phyloP scores from a whole-genome alignment of 2,888 invertebrate genomes.

The Lasius fuliginosus region DNA sequence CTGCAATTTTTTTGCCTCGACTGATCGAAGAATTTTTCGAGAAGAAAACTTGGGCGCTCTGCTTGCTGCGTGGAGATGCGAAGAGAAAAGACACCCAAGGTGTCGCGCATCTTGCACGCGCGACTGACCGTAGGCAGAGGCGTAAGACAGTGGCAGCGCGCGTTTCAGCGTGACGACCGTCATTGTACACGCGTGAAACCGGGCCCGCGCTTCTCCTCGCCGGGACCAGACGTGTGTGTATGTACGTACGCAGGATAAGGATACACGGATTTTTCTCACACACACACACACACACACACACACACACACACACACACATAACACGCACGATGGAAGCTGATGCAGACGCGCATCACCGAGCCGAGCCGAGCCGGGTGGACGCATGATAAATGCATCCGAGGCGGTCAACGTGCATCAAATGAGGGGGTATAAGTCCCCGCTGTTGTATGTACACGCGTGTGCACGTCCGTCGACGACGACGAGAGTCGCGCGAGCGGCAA shows the following conservation, averaged over 20 bases:
- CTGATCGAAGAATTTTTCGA: background rate
- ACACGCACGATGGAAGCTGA: slow-evolving; percentile 56
- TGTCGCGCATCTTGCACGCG: slow-evolving; percentile 44
- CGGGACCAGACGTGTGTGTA: slow-evolving; percentile 13
- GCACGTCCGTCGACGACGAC: slow-evolving; percentile 33
- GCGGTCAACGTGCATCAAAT: slow-evolving; percentile 74
- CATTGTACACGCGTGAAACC: slow-evolving; percentile 77
- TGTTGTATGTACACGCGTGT: slow-evolving; percentile 47
- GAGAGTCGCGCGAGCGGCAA: slow-evolving; percentile 43
- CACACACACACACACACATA: slow-evolving; percentile 35
- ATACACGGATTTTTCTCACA: slow-evolving; percentile 41
- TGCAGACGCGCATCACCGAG: slow-evolving; percentile 27
- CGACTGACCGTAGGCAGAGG: slow-evolving; percentile 51
- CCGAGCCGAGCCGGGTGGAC: slow-evolving; percentile 66
- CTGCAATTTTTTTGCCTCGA: background rate
- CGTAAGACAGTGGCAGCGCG: slow-evolving; percentile 79
- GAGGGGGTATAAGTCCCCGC: slow-evolving; percentile 63
- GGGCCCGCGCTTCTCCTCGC: slow-evolving; percentile 53
- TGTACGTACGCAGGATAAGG: slow-evolving; percentile 16
- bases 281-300: background rate
- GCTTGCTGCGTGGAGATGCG: background rate
- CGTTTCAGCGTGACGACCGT: slow-evolving; percentile 80
- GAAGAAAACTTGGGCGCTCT: background rate
- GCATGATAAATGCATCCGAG: slow-evolving; percentile 76
- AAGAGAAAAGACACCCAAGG: background rate